Conservation (phyloP, 2,113 vertebrate species). For the Eulacestoma nigropectus region DNA sequence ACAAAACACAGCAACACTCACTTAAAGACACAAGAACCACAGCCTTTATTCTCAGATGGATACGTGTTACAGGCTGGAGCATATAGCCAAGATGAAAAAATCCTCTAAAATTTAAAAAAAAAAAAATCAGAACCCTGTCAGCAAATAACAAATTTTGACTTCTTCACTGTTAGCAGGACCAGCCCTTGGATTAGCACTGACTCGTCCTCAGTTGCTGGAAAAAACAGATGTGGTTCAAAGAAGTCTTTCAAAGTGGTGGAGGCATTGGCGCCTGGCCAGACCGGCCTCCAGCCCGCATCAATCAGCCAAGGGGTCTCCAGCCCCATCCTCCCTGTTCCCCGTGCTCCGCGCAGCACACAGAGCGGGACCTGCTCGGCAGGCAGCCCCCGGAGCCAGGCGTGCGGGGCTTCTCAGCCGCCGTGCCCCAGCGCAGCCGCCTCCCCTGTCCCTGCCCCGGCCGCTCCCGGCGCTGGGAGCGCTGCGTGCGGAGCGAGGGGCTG, state of each 20-base stretch:
- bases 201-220: background rate
- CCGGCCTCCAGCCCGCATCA: background rate
- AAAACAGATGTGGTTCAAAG: conserved; percentile 58
- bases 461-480: rapidly evolving
- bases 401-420: rapidly evolving
- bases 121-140: background rate
- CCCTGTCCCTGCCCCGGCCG: background rate
- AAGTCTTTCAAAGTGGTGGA: background rate
- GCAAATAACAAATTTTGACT: background rate
- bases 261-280: background rate
- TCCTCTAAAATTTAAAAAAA: background rate
- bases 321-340: background rate
- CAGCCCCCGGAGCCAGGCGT: rapidly evolving
- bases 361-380: background rate
- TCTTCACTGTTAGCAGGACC: background rate
- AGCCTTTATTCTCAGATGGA: background rate
- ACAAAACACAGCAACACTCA: background rate
- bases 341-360: rapidly evolving
- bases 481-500: background rate
- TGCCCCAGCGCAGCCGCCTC: rapidly evolving
- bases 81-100: background rate
- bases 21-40: background rate
- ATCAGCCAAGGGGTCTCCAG: background rate
- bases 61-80: background rate
- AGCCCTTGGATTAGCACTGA: background rate